Conservation (phyloP, 2,113 vertebrate genomes). For the Oncorhynchus mykiss region DNA sequence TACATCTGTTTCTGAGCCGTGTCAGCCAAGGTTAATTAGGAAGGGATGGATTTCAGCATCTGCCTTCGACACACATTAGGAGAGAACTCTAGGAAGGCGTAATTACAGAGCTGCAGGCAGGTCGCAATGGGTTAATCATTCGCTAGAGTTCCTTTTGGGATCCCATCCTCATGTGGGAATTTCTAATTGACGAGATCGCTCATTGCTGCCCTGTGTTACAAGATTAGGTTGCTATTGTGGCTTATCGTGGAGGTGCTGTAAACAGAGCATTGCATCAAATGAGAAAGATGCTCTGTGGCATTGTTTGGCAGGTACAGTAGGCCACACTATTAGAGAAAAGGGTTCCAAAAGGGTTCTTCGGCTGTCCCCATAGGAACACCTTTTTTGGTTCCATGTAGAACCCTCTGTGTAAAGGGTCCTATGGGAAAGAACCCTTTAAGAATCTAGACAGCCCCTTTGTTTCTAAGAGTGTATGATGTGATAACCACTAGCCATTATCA, state of each 20-base stretch:
- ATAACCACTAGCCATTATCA: slow-evolving; percentile 47
- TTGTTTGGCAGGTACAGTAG: slow-evolving; percentile 48
- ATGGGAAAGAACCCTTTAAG: no score
- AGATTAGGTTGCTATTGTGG: slow-evolving; percentile 56
- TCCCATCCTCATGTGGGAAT: slow-evolving; percentile 51
- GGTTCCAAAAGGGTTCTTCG: no score
- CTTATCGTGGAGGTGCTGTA: slow-evolving; percentile 47
- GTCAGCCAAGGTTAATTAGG: slow-evolving; percentile 65
- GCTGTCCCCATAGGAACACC: no score
- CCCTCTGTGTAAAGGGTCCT: no score
- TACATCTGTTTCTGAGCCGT: slow-evolving; percentile 36
- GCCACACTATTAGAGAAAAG: no score
- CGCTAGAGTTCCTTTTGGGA: slow-evolving; percentile 57
- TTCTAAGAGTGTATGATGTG: slow-evolving; percentile 9
- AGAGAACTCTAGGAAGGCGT: slow-evolving; percentile 59
- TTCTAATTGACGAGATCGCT: slow-evolving; percentile 64
- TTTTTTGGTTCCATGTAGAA: no score
- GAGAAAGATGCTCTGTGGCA: slow-evolving; percentile 54
- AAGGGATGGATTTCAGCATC: slow-evolving; percentile 39
- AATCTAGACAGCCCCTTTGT: no score
- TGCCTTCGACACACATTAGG: slow-evolving; percentile 40
- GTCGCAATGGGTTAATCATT: slow-evolving; percentile 63
- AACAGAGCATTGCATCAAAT: slow-evolving; percentile 59
- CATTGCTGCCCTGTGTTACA: slow-evolving; percentile 60
- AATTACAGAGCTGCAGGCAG: slow-evolving; percentile 66